Evolutionary conservation across 2,797 vertebrate species (phyloP).

Genomic region (Galaxias olidus): DNA sequence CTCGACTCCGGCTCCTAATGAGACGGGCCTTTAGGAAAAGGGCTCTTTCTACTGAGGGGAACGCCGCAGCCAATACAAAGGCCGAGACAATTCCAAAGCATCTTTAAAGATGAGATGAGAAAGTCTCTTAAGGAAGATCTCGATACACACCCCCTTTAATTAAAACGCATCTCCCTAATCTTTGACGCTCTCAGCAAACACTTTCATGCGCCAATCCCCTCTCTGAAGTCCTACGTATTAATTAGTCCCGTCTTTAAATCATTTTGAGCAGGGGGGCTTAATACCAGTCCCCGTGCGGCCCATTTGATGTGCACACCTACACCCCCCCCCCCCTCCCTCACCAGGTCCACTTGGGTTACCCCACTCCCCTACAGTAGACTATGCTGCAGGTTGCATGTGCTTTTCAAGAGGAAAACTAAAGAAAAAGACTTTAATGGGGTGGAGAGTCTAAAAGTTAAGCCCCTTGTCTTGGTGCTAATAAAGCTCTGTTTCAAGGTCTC

Average conservation of each 20-base stretch:
- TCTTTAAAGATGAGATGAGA: slow-evolving; percentile 29
- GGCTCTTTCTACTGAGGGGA: slow-evolving; percentile 4
- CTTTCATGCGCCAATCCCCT: slow-evolving; percentile 37
- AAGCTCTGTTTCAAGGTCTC: neutral
- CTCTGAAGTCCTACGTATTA: slow-evolving; percentile 43
- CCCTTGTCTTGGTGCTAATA: neutral
- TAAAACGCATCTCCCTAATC: slow-evolving; percentile 51
- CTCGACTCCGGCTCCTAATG: slow-evolving; percentile 25
- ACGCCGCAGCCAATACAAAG: slow-evolving; percentile 27
- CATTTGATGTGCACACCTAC: slow-evolving; percentile 19
- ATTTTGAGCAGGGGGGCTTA: slow-evolving; percentile 6
- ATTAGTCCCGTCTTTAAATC: slow-evolving; percentile 39
- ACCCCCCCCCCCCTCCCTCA: neutral
- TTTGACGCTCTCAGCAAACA: slow-evolving; percentile 31
- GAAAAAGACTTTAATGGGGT: neutral
- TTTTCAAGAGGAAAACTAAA: neutral
- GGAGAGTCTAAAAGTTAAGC: neutral
- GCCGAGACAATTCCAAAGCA: slow-evolving; percentile 19
- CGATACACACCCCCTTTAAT: slow-evolving; percentile 43
- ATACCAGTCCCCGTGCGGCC: slow-evolving; percentile 7
- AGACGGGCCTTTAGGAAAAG: slow-evolving; percentile 4
- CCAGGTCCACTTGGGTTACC: neutral
- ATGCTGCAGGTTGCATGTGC: neutral
- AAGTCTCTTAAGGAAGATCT: slow-evolving; percentile 20
- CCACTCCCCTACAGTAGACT: neutral